These are phyloP conservation scores for Synaphobranchus kaupii DNA, from an alignment of 2,797 vertebrate species.

Conservation along the genomic window DNA sequence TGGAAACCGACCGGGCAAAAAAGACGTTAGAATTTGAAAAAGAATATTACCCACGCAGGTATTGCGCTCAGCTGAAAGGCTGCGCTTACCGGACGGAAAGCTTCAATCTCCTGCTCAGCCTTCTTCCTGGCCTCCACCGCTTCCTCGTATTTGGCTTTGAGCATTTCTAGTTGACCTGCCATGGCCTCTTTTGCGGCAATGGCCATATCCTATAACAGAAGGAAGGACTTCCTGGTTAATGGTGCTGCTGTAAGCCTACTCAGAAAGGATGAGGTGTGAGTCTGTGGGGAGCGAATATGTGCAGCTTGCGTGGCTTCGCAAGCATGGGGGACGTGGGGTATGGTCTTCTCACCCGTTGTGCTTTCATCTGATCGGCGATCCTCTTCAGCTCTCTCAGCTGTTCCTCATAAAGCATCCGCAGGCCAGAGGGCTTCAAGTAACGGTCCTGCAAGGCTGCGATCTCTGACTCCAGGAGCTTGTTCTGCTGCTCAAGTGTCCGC, in stretches of 20 bases:
- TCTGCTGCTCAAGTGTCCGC: conserved; percentile 67
- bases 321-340: background rate
- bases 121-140: conserved; percentile 71
- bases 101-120: conserved; percentile 70
- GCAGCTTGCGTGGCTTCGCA: background rate
- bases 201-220: conserved; percentile 65
- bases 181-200: conserved; percentile 66
- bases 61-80: background rate
- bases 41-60: background rate
- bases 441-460: conserved; percentile 60
- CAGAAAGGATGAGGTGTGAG: background rate
- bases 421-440: conserved; percentile 58
- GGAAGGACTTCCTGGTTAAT: background rate
- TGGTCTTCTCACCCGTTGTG: conserved; percentile 62
- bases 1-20: conserved; percentile 35
- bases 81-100: conserved; percentile 71
- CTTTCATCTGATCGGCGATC: conserved; percentile 68
- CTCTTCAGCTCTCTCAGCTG: conserved; percentile 67
- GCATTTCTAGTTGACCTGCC: conserved; percentile 63
- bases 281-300: background rate
- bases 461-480: conserved; percentile 67
- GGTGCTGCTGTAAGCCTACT: background rate
- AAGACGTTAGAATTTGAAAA: background rate
- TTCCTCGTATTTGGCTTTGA: conserved; percentile 73
- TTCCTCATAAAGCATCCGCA: conserved; percentile 67